A percentile compares a stretch with the other conserved stretches of the same genome.
phyloP scores from a whole-genome alignment of 2,797 vertebrate species.

The Danio choprae region DNA sequence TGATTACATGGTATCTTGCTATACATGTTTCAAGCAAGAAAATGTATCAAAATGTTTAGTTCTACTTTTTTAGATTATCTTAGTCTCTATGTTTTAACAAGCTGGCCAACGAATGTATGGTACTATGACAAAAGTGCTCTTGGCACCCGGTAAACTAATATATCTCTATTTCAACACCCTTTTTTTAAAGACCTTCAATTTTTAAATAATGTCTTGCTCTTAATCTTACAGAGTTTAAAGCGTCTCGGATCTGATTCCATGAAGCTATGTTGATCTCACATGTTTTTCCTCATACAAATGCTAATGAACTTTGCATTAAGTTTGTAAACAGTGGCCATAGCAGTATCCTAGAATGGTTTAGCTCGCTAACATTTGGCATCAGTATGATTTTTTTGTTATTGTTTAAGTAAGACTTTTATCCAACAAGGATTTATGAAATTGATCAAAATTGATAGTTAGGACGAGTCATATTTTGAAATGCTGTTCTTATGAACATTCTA shows the following conservation, averaged over 20 bases:
- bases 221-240: constrained; percentile 47
- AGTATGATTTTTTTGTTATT: neutral
- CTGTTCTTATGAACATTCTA: neutral
- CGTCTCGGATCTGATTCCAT: constrained; percentile 41
- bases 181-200: constrained; percentile 12
- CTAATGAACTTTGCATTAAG: constrained; percentile 15
- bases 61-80: constrained; percentile 33
- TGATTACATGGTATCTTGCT: constrained; percentile 47
- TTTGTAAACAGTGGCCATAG: constrained; percentile 41
- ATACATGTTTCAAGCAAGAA: constrained; percentile 30
- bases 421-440: neutral
- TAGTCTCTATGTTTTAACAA: constrained; percentile 35
- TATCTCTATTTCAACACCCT: neutral
- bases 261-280: constrained; percentile 7
- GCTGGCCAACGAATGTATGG: constrained; percentile 53
- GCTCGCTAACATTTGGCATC: neutral
- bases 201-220: constrained; percentile 18
- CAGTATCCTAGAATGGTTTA: neutral
- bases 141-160: constrained; percentile 17
- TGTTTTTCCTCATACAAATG: constrained; percentile 16
- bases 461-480: neutral
- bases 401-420: neutral
- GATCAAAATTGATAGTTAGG: neutral
- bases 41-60: constrained; percentile 32
- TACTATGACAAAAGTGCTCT: constrained; percentile 49